A percentile compares a stretch with the other conserved stretches of the same genome.
These are phyloP conservation scores for Dicycla oo DNA, from an alignment of 2,888 invertebrate species.

Conservation along the genomic window DNA sequence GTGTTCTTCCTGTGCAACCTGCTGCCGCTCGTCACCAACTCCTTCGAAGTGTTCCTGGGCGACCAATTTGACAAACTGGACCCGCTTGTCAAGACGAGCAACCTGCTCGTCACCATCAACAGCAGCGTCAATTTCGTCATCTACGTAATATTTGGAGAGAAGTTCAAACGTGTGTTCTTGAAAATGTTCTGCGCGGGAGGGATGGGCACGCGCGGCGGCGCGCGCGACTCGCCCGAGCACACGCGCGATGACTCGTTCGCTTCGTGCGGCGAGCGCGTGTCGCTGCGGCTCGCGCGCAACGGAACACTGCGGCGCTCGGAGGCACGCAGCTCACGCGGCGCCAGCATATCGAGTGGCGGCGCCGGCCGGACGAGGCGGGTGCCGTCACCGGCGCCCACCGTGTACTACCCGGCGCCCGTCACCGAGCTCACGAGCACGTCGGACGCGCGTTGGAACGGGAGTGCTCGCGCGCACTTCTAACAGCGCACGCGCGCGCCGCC, in stretches of 20 bases:
- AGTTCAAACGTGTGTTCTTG: conserved; percentile 97
- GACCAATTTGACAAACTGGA: conserved; percentile 87
- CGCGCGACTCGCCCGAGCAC: conserved; percentile 91
- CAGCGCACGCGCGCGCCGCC: conserved; percentile 48
- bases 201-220: conserved; percentile 84
- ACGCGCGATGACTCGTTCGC: conserved; percentile 96
- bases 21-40: conserved; percentile 95
- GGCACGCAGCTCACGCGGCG: conserved; percentile 64
- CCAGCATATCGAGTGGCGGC: conserved; percentile 48
- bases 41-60: conserved; percentile 94
- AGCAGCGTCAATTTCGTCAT: conserved; percentile 99
- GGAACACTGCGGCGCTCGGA: conserved; percentile 82
- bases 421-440: conserved; percentile 68
- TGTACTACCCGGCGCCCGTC: conserved; percentile 81
- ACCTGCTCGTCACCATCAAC: conserved; percentile 98
- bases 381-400: conserved; percentile 74
- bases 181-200: conserved; percentile 93
- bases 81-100: conserved; percentile 95
- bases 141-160: conserved; percentile 99
- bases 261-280: conserved; percentile 94
- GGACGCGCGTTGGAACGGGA: conserved; percentile 59
- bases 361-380: conserved; percentile 66
- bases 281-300: conserved; percentile 90
- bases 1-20: conserved; percentile 98
- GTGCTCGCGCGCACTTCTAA: conserved; percentile 75